A percentile compares a stretch with the other conserved stretches of the same genome.
Evolutionary conservation across 1,140 invertebrate genomes (phyloP).

Genomic region (Zophobas morio): DNA sequence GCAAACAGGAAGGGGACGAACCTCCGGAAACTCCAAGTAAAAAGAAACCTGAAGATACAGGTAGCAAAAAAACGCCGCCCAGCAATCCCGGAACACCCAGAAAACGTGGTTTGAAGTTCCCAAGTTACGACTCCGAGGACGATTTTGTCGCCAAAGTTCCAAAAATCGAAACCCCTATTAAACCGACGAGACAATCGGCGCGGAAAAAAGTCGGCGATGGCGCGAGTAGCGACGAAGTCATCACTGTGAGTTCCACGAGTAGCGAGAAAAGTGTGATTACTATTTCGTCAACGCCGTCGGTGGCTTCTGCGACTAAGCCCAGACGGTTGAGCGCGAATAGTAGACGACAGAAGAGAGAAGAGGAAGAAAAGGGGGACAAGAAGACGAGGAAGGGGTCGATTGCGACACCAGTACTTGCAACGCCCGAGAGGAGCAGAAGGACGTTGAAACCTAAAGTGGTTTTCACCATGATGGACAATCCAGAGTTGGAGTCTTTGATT

Average conservation of each 20-base stretch:
- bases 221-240: conserved; percentile 1
- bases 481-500: conserved; percentile 60
- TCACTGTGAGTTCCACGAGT: neutral
- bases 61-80: neutral
- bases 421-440: neutral
- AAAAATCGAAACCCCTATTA: neutral
- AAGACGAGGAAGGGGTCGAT: neutral
- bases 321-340: conserved; percentile 42
- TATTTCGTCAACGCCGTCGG: neutral
- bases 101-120: neutral
- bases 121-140: neutral
- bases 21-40: neutral
- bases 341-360: conserved; percentile 17
- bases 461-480: conserved; percentile 65
- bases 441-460: conserved; percentile 62
- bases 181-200: conserved; percentile 10
- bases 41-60: too few species aligned
- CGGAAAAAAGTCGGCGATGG: neutral
- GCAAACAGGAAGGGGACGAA: neutral
- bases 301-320: neutral
- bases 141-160: neutral
- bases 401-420: neutral
- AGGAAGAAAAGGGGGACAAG: conserved; percentile 13
- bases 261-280: neutral
- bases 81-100: neutral